These are phyloP conservation scores for Dreissena polymorpha DNA, from an alignment of 1,140 invertebrate genomes.

Conservation along the genomic window DNA sequence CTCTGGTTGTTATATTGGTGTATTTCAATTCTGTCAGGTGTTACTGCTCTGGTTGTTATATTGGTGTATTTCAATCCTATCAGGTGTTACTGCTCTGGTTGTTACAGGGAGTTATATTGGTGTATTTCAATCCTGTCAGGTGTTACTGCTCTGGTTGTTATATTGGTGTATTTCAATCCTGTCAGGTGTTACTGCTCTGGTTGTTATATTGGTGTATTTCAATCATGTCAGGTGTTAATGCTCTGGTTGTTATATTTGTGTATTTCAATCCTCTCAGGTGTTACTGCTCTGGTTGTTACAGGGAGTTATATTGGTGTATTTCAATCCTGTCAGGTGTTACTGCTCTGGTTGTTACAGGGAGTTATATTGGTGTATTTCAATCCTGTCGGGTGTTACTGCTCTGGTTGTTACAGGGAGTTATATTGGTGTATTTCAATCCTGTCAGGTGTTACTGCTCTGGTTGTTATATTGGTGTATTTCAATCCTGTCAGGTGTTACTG, in stretches of 20 bases:
- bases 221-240: not conserved
- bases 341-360: conserved; percentile 75
- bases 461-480: conserved; percentile 15
- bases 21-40: not conserved
- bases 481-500: not conserved
- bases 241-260: conserved; percentile 16
- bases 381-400: not conserved
- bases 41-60: conserved; percentile 21
- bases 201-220: conserved; percentile 15
- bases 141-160: conserved; percentile 21
- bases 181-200: not conserved
- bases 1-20: conserved; percentile 19
- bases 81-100: not conserved
- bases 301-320: conserved; percentile 75
- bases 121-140: not conserved
- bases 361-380: conserved; percentile 51
- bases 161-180: not conserved
- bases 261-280: not conserved
- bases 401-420: conserved; percentile 77
- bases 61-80: not conserved
- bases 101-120: conserved; percentile 77
- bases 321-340: not conserved
- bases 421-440: conserved; percentile 11
- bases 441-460: not conserved
- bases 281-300: conserved; percentile 49